A percentile compares a stretch with the other conserved stretches of the same genome.
Evolutionary conservation across 2,113 vertebrate species (phyloP).

Genomic region (Miniopterus natalensis): DNA sequence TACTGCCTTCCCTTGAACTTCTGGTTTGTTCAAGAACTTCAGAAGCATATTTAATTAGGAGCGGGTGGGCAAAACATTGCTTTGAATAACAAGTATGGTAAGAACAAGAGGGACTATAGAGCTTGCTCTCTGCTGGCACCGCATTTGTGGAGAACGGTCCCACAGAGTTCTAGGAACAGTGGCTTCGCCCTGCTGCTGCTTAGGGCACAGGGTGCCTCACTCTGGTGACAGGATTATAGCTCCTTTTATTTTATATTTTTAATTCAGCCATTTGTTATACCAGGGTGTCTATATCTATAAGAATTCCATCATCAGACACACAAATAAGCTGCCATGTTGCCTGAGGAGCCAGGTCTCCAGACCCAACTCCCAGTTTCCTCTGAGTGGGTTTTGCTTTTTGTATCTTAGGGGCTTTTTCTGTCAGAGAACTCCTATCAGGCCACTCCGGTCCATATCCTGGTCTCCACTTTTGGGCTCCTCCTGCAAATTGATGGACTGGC

Average conservation of each 20-base stretch:
- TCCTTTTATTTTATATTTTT: not conserved
- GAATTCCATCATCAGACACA: not conserved
- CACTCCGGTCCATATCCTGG: not conserved
- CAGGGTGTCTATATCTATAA: not conserved
- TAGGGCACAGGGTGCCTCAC: not conserved
- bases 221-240: not conserved
- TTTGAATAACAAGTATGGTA: not conserved
- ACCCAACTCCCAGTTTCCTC: not conserved
- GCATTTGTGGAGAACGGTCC: too few species aligned
- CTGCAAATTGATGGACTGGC: not conserved
- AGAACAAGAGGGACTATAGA: not conserved
- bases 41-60: constrained; percentile 29
- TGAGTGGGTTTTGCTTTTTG: not conserved
- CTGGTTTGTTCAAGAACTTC: constrained; percentile 59
- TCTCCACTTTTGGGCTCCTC: not conserved
- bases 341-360: not conserved
- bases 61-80: not conserved
- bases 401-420: not conserved
- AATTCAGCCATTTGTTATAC: not conserved
- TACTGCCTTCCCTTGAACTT: constrained; percentile 30
- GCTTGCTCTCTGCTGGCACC: not conserved
- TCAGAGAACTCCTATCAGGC: not conserved
- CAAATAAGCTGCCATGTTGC: not conserved
- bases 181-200: not conserved
- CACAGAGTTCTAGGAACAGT: accelerated